phyloP scores from a whole-genome alignment of 2,113 vertebrate species.

The Oncorhynchus masou region DNA sequence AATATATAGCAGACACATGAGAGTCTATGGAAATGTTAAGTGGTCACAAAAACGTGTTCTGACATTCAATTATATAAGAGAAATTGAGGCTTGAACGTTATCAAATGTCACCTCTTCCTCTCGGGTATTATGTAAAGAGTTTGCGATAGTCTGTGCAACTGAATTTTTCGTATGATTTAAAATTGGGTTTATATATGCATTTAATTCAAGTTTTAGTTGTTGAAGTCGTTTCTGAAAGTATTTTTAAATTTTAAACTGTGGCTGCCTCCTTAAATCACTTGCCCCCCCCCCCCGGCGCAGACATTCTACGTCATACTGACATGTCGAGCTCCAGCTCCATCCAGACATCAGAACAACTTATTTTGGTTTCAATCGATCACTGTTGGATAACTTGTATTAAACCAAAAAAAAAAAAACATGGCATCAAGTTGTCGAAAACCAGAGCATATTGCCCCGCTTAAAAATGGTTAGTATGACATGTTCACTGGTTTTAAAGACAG shows the following conservation, averaged over 20 bases:
- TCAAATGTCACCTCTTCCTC: not conserved
- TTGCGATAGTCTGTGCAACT: not conserved
- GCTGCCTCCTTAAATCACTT: conserved; percentile 4
- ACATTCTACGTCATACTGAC: conserved; percentile 17
- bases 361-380: not conserved
- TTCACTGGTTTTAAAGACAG: not conserved
- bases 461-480: conserved; percentile 79
- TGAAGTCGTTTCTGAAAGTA: not conserved
- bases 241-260: not conserved
- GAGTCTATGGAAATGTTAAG: conserved; percentile 44
- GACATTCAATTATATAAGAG: conserved; percentile 25
- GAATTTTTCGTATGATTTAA: no score
- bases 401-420: conserved; percentile 64
- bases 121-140: not conserved
- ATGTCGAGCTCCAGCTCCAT: not conserved
- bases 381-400: not conserved
- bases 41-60: not conserved
- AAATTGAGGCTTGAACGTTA: not conserved
- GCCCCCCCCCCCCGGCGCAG: conserved; percentile 34
- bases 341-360: not conserved
- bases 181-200: not conserved
- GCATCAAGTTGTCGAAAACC: conserved; percentile 77
- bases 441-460: conserved; percentile 82
- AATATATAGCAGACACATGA: conserved; percentile 41
- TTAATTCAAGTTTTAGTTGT: no score